Base-by-base conservation (phyloP, 2,113 vertebrate genomes). In the Neolamprologus devosi region DNA sequence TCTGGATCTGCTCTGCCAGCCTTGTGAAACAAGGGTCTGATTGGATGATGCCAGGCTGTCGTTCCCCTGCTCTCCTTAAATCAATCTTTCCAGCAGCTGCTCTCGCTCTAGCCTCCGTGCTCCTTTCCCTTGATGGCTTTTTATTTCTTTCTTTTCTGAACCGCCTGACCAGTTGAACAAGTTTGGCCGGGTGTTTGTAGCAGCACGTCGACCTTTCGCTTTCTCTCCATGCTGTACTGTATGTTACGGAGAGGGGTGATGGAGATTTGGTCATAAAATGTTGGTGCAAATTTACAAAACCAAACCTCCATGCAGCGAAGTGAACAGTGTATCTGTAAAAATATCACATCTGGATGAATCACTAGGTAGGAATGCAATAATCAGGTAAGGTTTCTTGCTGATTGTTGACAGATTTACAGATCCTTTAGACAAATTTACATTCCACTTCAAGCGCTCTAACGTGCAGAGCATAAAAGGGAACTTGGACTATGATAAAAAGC, bases 61-160 rank as follows among this genome's bases (percentile, higher is more conserved):
- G n/a, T 92, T 92, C 68, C 90, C 80, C 80, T 90, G 86, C 90
- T 93, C 91, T 92, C 86, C 57, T 90, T 91, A 93, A 94, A 94
- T 94, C 91, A 90, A 58, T 92, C 91, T 93, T 85, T 89, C 55
- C 49, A 53, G 82, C 92, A 84, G 90, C 87, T 65, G 28, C 84
- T 85, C 82, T 78, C 1, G 4, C 42, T 4, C 60, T 80, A 4
- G 19, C 75, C 86, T 85, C 57, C 28, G n/a, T 33, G 63, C 79
- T 86, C 35, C 60, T 55, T 37, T 82, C 16, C 68, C 35, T 55
- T 45, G 2, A 51, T 6, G 7, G 60, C 82, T 83, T 30, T 85
- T 68, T 40, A 3, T 86, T 88, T 33, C 63, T 86, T 51, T 55
- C 73, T 57, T 58, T 86, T 55, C 83, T 21, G 70, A 91, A 93